phyloP scores from a whole-genome alignment of 35 echinoderm and acorn worm genomes.

The Hemicentrotus pulcherrimus region DNA sequence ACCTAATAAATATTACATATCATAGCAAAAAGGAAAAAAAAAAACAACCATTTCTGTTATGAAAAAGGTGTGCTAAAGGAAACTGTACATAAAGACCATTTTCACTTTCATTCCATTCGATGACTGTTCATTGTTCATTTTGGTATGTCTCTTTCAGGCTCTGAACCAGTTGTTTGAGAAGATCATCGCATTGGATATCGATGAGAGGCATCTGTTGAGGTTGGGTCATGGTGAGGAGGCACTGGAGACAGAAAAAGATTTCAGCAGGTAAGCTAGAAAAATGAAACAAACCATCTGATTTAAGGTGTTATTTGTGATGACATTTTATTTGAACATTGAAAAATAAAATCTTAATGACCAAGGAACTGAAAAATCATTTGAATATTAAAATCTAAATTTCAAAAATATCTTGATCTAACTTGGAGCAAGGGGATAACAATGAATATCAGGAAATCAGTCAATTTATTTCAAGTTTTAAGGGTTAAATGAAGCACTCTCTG shows the following conservation, averaged over 20 bases:
- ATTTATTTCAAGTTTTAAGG: not conserved
- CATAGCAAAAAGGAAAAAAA: too few relatives aligned
- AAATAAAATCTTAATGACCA: too few relatives aligned
- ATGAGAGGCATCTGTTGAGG: constrained; percentile 96
- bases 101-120: too few relatives aligned
- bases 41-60: too few relatives aligned
- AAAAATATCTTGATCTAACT: too few relatives aligned
- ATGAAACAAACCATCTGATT: not conserved
- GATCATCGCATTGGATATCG: constrained; percentile 97
- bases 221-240: constrained; percentile 97
- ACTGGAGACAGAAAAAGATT: constrained; percentile 97
- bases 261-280: constrained; percentile 81
- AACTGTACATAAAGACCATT: too few relatives aligned
- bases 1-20: too few relatives aligned
- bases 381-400: too few relatives aligned
- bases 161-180: constrained; percentile 99
- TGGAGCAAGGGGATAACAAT: too few relatives aligned
- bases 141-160: constrained; percentile 55
- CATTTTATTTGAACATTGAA: too few relatives aligned
- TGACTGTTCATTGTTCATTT: not conserved
- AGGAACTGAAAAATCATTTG: too few relatives aligned
- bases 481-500: not conserved
- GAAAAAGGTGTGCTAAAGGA: too few relatives aligned
- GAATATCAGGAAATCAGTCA: not conserved
- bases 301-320: not conserved